A percentile compares a stretch with the other conserved stretches of the same genome.
Evolutionary conservation across 1,140 invertebrate species (phyloP).

Genomic region (Drosophila arizonae): DNA sequence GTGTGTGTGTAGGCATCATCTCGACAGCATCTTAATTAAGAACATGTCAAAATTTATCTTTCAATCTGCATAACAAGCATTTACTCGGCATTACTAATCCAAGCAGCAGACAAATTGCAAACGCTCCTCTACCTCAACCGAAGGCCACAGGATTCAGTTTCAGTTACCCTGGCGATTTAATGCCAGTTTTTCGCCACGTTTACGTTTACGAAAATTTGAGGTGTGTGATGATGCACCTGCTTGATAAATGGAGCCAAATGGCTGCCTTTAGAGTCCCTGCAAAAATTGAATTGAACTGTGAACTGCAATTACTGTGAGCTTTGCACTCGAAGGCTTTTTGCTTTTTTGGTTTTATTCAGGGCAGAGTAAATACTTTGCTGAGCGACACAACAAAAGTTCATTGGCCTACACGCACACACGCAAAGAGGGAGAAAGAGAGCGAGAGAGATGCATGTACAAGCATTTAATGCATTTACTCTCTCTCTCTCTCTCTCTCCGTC

Average conservation of each 20-base stretch:
- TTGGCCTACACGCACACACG: slow-evolving; percentile 51
- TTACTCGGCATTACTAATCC: slow-evolving; percentile 37
- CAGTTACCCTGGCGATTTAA: slow-evolving; percentile 7
- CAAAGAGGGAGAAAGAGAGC: not conserved
- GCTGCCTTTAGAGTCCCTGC: not conserved
- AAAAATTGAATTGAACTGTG: slow-evolving; percentile 67
- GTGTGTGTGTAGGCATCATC: slow-evolving; percentile 18
- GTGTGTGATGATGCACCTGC: slow-evolving; percentile 31
- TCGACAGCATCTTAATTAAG: slow-evolving; percentile 77
- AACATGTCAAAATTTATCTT: slow-evolving; percentile 58
- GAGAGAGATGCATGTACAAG: slow-evolving; percentile 2
- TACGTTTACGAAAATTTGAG: slow-evolving; percentile 20
- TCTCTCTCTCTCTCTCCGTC: not conserved
- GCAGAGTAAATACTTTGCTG: not conserved
- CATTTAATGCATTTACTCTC: slow-evolving; percentile 23
- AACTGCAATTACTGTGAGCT: slow-evolving; percentile 33
- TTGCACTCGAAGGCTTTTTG: slow-evolving; percentile 12
- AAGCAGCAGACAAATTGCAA: slow-evolving; percentile 40
- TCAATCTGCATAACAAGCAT: slow-evolving; percentile 58
- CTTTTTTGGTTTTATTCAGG: not conserved
- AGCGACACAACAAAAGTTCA: slow-evolving; percentile 50
- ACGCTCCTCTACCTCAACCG: not conserved
- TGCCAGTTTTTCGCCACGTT: slow-evolving; percentile 5
- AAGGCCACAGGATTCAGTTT: not conserved
- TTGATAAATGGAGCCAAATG: slow-evolving; percentile 2